Percentiles rank a stretch among this genome's conserved stretches.
phyloP scores from a whole-genome alignment of 2,888 invertebrate species.

The Cheilosia scutellata region DNA sequence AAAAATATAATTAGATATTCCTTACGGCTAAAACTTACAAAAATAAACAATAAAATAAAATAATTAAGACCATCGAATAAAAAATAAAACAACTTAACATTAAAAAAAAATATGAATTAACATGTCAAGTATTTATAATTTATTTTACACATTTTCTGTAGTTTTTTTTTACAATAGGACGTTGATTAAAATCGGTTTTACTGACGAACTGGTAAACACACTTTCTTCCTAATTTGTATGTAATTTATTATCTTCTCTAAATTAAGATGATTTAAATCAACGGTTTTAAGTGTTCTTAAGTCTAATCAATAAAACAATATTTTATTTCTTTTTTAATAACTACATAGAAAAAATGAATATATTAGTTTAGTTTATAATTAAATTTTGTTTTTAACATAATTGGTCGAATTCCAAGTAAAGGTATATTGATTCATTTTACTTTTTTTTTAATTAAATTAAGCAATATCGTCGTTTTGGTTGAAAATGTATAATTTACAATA shows the following conservation, averaged over 20 bases:
- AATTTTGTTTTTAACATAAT: slow-evolving; percentile 42
- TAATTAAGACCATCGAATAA: slow-evolving; percentile 51
- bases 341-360: slow-evolving; percentile 19
- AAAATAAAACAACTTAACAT: slow-evolving; percentile 54
- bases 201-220: slow-evolving; percentile 10
- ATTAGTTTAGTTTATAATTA: slow-evolving; percentile 19
- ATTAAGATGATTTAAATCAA: slow-evolving; percentile 4
- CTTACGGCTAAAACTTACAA: slow-evolving; percentile 55
- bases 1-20: slow-evolving; percentile 62
- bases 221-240: background rate
- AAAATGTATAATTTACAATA: slow-evolving; percentile 20
- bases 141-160: slow-evolving; percentile 12
- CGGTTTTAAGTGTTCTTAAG: slow-evolving; percentile 39
- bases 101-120: slow-evolving; percentile 20
- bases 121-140: slow-evolving; percentile 8
- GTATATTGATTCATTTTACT: background rate
- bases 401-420: slow-evolving; percentile 53
- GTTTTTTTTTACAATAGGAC: background rate
- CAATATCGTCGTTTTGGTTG: slow-evolving; percentile 59
- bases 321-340: slow-evolving; percentile 3
- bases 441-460: slow-evolving; percentile 39
- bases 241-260: background rate
- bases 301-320: slow-evolving; percentile 37
- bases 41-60: slow-evolving; percentile 26
- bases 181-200: slow-evolving; percentile 18